These are phyloP conservation scores for Anolis sagrei DNA, from an alignment of 2,113 vertebrate species.

Conservation along the genomic window DNA sequence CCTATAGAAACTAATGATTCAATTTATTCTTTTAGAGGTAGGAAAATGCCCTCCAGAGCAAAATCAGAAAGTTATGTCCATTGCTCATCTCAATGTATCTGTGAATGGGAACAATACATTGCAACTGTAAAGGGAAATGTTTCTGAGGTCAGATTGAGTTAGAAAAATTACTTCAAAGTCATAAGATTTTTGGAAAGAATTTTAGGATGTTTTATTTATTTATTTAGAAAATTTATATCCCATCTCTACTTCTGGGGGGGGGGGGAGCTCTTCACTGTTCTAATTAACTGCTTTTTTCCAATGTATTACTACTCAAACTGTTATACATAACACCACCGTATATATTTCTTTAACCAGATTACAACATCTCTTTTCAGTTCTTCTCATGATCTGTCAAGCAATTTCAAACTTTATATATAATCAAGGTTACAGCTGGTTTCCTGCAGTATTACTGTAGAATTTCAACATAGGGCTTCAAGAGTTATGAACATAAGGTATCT, in stretches of 20 bases:
- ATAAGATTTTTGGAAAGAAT: background rate
- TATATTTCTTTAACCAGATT: constrained; percentile 2
- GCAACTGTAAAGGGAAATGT: background rate
- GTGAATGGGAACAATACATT: background rate
- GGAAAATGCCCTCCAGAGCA: background rate
- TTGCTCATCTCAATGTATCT: background rate
- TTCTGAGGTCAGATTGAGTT: background rate
- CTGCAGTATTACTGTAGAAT: background rate
- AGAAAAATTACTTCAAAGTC: background rate
- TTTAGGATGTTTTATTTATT: too few species aligned
- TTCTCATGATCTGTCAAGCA: background rate
- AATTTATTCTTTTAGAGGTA: background rate
- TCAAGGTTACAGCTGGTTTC: background rate
- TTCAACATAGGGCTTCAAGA: background rate
- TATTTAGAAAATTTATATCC: too few species aligned
- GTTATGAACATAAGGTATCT: background rate
- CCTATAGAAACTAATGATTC: background rate
- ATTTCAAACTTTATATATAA: background rate
- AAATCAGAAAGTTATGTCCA: background rate
- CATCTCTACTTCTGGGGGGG: too few species aligned
- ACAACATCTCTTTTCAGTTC: background rate
- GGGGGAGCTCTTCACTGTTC: too few species aligned
- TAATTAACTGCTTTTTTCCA: background rate
- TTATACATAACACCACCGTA: background rate
- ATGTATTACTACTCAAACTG: background rate